A percentile compares a stretch with the other conserved stretches of the same genome.
phyloP scores from a whole-genome alignment of 2,888 invertebrate species.

The Drymonia ruficornis region DNA sequence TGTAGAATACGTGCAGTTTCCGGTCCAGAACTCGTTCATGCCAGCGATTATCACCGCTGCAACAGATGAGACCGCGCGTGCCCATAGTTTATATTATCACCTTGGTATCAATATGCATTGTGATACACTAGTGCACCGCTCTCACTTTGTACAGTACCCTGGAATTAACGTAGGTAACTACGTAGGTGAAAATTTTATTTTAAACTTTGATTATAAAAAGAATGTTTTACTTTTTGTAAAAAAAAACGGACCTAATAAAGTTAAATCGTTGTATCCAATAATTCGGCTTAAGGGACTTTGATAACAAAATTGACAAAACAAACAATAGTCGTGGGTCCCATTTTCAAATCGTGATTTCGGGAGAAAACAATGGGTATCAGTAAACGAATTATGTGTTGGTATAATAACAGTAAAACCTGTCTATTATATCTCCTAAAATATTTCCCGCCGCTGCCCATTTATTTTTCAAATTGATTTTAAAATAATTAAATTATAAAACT shows the following conservation, averaged over 20 bases:
- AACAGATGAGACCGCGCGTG: constrained; percentile 39
- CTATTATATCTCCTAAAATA: not conserved
- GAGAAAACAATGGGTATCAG: constrained; percentile 55
- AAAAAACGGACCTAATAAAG: too few species aligned
- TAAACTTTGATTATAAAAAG: too few species aligned
- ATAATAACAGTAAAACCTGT: not conserved
- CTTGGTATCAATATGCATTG: constrained; percentile 7
- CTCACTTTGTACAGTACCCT: too few species aligned
- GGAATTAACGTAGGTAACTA: too few species aligned
- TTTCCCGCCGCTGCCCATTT: too few species aligned
- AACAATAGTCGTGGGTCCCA: constrained; percentile 35
- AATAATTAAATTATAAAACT: too few species aligned
- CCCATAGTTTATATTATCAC: constrained; percentile 31
- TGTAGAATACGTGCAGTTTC: constrained; percentile 25
- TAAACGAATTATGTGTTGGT: constrained; percentile 16
- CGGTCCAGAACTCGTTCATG: constrained; percentile 37
- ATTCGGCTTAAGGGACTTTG: not conserved
- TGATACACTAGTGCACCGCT: too few species aligned
- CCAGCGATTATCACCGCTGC: constrained; percentile 38
- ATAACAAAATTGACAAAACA: constrained; percentile 8
- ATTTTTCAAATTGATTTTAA: too few species aligned
- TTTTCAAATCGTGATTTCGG: constrained; percentile 60
- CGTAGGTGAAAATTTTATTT: too few species aligned
- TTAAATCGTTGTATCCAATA: too few species aligned
- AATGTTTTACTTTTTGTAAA: too few species aligned